phyloP scores from a whole-genome alignment of 2,888 invertebrate genomes.

The Thumatha senex region DNA sequence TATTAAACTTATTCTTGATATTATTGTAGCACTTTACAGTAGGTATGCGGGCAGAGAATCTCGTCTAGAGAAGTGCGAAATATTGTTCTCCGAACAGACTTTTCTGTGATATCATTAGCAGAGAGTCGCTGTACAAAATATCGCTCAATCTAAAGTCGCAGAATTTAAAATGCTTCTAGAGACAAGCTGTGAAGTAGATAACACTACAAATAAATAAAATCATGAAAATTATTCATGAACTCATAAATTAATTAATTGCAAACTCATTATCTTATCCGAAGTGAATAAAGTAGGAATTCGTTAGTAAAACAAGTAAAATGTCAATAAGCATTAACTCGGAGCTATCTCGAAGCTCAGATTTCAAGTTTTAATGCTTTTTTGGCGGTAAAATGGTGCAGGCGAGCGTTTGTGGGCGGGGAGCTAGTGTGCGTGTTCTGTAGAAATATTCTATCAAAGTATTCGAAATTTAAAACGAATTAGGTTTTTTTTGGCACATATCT shows the following conservation, averaged over 20 bases:
- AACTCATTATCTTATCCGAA: constrained; percentile 7
- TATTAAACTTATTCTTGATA: no score
- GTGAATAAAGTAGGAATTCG: constrained; percentile 28
- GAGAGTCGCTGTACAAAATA: no score
- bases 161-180: no score
- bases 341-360: constrained; percentile 60
- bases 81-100: no score
- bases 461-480: neutral
- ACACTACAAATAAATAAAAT: constrained; percentile 8
- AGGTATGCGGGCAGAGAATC: no score
- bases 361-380: constrained; percentile 56
- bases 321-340: constrained; percentile 52
- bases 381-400: constrained; percentile 56
- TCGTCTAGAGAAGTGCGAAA: no score
- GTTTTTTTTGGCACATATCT: neutral
- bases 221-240: constrained; percentile 22
- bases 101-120: no score
- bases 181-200: neutral
- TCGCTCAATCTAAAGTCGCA: no score
- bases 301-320: constrained; percentile 49
- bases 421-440: constrained; percentile 6
- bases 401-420: constrained; percentile 46
- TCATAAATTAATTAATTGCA: constrained; percentile 43
- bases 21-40: no score
- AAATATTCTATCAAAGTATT: constrained; percentile 1